phyloP scores from a whole-genome alignment of 1,140 invertebrate species.

The Panagrolaimus sp. region DNA sequence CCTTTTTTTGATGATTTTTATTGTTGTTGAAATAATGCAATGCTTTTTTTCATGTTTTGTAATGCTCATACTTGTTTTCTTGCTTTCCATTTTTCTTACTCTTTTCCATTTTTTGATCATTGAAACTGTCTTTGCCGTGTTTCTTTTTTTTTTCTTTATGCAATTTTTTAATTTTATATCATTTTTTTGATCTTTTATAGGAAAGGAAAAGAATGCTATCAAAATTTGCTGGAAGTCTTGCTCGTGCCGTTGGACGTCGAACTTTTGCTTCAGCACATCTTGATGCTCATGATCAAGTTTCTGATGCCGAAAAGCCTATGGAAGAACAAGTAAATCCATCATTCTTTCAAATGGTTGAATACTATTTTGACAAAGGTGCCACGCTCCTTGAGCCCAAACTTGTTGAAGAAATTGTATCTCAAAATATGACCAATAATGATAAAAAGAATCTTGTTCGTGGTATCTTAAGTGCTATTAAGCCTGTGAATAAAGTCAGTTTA shows the following conservation, averaged over 20 bases:
- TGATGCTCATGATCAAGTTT: constrained; percentile 54
- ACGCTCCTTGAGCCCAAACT: constrained; percentile 61
- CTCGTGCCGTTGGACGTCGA: constrained; percentile 20
- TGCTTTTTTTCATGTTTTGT: no score
- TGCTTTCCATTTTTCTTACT: no score
- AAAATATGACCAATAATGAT: constrained; percentile 31
- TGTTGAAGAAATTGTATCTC: constrained; percentile 58
- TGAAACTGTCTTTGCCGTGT: no score
- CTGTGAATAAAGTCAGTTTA: constrained; percentile 56
- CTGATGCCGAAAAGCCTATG: constrained; percentile 56
- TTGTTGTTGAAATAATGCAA: no score
- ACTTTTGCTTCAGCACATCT: constrained; percentile 44
- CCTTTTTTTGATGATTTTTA: no score
- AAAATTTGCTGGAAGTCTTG: neutral
- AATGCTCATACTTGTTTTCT: no score
- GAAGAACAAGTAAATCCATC: constrained; percentile 56
- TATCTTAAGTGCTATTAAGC: constrained; percentile 46
- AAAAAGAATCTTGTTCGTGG: constrained; percentile 49
- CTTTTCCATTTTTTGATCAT: no score
- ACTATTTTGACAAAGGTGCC: constrained; percentile 60
- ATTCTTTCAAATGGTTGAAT: constrained; percentile 59
- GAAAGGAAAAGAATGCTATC: constrained; percentile 5
- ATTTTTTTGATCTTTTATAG: neutral
- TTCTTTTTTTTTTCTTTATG: no score
- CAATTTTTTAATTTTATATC: no score